Evolutionary conservation across 1,140 invertebrate species (phyloP).

Genomic region (Euborellia annulipes): DNA sequence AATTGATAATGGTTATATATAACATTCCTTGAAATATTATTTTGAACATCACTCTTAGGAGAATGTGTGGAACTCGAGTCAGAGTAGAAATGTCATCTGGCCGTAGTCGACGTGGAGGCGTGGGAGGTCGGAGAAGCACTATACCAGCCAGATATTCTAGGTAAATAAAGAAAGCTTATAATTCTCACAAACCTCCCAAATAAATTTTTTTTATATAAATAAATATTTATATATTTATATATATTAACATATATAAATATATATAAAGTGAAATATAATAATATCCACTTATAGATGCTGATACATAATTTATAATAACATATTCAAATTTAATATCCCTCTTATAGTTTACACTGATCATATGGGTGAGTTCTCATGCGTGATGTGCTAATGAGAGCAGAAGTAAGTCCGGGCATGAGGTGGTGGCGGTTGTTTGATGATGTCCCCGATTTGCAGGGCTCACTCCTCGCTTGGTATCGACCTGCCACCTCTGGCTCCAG

Average conservation of each 20-base stretch:
- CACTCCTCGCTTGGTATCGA: slow-evolving; percentile 8
- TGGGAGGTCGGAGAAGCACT: slow-evolving; percentile 34
- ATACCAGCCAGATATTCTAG: slow-evolving; percentile 23
- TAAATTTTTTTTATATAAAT: slow-evolving; percentile 18
- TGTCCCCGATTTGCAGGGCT: slow-evolving; percentile 12
- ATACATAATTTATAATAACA: slow-evolving; percentile 16
- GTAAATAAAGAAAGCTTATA: slow-evolving; percentile 18
- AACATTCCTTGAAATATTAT: too few relatives aligned
- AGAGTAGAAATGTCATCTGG: slow-evolving; percentile 80
- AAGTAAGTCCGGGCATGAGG: too few relatives aligned
- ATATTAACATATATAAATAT: slow-evolving; percentile 10
- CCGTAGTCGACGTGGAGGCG: slow-evolving; percentile 52
- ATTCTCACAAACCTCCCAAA: slow-evolving; percentile 11
- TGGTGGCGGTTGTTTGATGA: slow-evolving; percentile 7
- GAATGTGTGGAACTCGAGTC: slow-evolving; percentile 67
- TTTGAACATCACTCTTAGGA: slow-evolving; percentile 31
- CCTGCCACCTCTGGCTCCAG: slow-evolving; percentile 11
- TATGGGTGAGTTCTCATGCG: too few relatives aligned
- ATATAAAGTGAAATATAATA: slow-evolving; percentile 9
- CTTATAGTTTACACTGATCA: too few relatives aligned
- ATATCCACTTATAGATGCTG: slow-evolving; percentile 15
- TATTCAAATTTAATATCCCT: background rate
- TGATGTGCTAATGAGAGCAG: too few relatives aligned
- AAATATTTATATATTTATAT: background rate
- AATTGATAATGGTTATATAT: slow-evolving; percentile 1